Evolutionary conservation across 2,113 vertebrate genomes (phyloP), one percentile per base, ranked within the genome.

Genomic region (Murina feae): DNA sequence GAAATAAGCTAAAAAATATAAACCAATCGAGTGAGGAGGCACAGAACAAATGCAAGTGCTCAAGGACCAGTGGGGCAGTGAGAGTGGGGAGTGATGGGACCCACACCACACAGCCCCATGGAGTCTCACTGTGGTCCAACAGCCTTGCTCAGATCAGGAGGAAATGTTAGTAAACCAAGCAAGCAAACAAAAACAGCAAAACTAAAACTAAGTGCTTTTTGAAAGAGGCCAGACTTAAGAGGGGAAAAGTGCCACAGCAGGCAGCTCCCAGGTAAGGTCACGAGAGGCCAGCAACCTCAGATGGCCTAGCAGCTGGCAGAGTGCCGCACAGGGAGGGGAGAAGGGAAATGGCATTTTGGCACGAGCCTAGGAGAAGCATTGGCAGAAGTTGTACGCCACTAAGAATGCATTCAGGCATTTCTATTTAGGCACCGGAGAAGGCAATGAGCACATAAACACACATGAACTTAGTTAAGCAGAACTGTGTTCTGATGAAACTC

Each of bases 1-100:
- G 39, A 81, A 42, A 75, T 44, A 60, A 71, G 51, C n/a, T 84
- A 20, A 44, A 37, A 88, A 92, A 74, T 79, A 74, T 32, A 47
- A 79, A 14, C 10, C 9, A 55, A 35, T 35, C 4, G 28, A 65
- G 5, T 9, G 18, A 74, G 16, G 69, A 78, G 53, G 35, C 2
- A 39, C 12, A 1, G 3, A 55, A 16, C 28, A 53, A 51, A 72
- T 2, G 4, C 21, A 14, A 28, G 18, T n/a, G 11, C 37, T 28
- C 4, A 9, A 18, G 42, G 35, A 18, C 44, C 17, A 1, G 5
- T 1, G 30, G 4, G 5, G 30, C 30, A 10, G 39, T 53, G 32
- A 53, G 47, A 6, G 4, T 9, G 3, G 20, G 6, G 3, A 23
- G 12, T 4, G 10, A 39, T 0, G 16, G 16, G 3, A 65, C 35